Evolutionary conservation across 2,888 invertebrate genomes (phyloP).

Genomic region (Epirrita christyi): DNA sequence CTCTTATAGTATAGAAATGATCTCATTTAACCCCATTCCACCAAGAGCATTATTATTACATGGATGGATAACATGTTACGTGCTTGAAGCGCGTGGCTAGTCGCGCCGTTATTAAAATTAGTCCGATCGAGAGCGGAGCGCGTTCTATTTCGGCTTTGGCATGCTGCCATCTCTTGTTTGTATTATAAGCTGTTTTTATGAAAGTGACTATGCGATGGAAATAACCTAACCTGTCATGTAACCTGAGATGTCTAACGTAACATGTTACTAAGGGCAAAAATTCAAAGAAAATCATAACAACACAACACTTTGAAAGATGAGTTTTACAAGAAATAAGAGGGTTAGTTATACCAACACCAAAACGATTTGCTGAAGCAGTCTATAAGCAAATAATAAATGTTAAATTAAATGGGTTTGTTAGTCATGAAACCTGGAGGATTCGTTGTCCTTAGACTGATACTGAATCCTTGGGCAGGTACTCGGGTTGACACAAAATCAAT

Average conservation of each 20-base stretch:
- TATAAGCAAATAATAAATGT: conserved; percentile 60
- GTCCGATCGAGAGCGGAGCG: conserved; percentile 78
- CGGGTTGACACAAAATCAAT: conserved; percentile 28
- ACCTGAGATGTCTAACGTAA: conserved; percentile 72
- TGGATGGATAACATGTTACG: conserved; percentile 63
- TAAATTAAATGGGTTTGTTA: conserved; percentile 51
- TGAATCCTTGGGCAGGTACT: conserved; percentile 42
- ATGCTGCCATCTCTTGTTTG: conserved; percentile 81
- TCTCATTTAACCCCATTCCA: conserved; percentile 45
- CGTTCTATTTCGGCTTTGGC: conserved; percentile 80
- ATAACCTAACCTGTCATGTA: conserved; percentile 83
- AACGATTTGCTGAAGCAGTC: conserved; percentile 65
- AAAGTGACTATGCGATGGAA: conserved; percentile 83
- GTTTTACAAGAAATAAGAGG: conserved; percentile 23
- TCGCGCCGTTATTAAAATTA: conserved; percentile 79
- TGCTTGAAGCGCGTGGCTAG: conserved; percentile 59
- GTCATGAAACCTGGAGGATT: conserved; percentile 44
- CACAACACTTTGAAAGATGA: conserved; percentile 13
- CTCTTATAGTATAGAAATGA: conserved; percentile 20
- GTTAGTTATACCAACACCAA: conserved; percentile 26
- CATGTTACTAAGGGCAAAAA: conserved; percentile 36
- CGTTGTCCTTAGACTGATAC: conserved; percentile 52
- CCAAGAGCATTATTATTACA: conserved; percentile 33
- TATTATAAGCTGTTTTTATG: conserved; percentile 85
- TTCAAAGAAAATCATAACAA: background rate